Percentiles rank a stretch among this genome's conserved stretches.
These are phyloP conservation scores for Aphelenchoides fujianensis DNA, from an alignment of 1,140 invertebrate species.

Conservation along the genomic window DNA sequence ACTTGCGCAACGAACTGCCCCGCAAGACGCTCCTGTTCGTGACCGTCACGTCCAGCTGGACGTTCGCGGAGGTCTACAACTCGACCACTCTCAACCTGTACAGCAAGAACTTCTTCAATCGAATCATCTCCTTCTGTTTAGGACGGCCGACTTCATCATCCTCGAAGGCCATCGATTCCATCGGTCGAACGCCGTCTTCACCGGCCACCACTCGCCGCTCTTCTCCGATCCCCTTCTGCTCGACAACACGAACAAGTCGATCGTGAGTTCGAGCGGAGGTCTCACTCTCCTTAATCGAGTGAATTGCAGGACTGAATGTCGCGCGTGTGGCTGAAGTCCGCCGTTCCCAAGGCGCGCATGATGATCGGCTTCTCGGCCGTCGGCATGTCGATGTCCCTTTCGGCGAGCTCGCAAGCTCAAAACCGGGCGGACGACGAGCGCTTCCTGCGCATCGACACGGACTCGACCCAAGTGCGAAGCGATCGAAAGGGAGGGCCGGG, in stretches of 20 bases:
- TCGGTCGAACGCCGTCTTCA: not conserved
- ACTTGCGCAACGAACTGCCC: slow-evolving; percentile 14
- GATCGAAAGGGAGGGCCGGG: not conserved
- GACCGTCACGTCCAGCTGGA: not conserved
- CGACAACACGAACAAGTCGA: not conserved
- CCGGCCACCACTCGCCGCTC: slow-evolving; percentile 28
- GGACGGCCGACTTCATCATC: not conserved
- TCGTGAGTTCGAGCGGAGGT: too few relatives aligned
- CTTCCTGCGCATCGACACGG: not conserved
- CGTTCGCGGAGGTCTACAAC: slow-evolving; percentile 9
- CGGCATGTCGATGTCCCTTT: not conserved
- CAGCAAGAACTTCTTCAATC: too few relatives aligned
- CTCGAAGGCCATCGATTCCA: slow-evolving; percentile 27
- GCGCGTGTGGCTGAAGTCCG: not conserved
- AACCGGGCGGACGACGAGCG: not conserved
- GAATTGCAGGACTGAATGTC: slow-evolving; percentile 4
- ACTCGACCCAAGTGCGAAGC: not conserved
- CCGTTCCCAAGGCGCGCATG: not conserved
- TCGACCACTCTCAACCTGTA: not conserved
- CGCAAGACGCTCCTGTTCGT: slow-evolving; percentile 8
- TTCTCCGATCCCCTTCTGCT: not conserved
- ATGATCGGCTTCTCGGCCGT: slow-evolving; percentile 23
- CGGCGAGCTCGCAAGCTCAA: not conserved
- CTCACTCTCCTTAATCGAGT: too few relatives aligned
- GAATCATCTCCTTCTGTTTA: too few relatives aligned